Conservation (phyloP, 92 coral and sea anemone genomes). For the Epizoanthus illoricatus region DNA sequence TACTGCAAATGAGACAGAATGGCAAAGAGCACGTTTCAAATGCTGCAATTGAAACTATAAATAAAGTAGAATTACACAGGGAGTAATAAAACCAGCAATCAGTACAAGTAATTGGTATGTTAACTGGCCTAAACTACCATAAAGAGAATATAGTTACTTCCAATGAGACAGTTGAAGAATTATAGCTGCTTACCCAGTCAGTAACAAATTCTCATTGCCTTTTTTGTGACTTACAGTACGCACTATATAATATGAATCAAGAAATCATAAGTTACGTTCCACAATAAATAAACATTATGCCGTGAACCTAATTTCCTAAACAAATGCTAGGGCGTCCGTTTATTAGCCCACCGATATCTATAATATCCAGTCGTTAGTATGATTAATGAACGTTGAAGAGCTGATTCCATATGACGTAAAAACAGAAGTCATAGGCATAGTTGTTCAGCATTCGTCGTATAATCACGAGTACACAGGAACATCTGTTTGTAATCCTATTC, state of each 20-base stretch:
- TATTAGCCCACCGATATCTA: not conserved
- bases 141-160: not conserved
- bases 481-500: not conserved
- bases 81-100: not conserved
- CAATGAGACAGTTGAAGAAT: not conserved
- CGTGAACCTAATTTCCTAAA: not conserved
- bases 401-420: not conserved
- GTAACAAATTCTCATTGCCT: not conserved
- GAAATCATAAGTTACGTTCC: too few species aligned
- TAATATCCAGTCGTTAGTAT: not conserved
- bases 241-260: too few species aligned
- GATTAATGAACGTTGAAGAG: not conserved
- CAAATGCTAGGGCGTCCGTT: not conserved
- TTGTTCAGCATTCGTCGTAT: not conserved
- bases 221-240: too few species aligned
- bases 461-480: not conserved
- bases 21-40: not conserved
- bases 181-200: not conserved
- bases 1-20: too few species aligned
- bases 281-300: too few species aligned
- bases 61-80: not conserved
- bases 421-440: not conserved
- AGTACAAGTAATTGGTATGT: not conserved
- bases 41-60: not conserved
- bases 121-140: not conserved